Evolutionary conservation across 2,888 invertebrate genomes (phyloP), one percentile per base, ranked within the genome.

Genomic region (Hypsopygia costalis): DNA sequence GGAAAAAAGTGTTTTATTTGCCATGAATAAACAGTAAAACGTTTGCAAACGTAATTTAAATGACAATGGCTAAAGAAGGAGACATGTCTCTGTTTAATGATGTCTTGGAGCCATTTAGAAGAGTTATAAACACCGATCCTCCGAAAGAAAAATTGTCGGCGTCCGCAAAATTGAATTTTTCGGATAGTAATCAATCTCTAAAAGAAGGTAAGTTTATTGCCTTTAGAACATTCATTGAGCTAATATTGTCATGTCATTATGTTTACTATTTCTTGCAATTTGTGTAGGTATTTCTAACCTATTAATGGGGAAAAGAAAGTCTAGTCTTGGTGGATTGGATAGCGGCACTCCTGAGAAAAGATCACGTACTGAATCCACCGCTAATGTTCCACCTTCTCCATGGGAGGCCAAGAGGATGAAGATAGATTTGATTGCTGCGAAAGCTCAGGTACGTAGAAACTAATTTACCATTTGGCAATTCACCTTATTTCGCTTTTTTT

Each of bases 391-490:
- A 1, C 71, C 89, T 1, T 93, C 93, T 0, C 93, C 94, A 0
- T 92, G 93, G 90, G 93, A 94, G 70, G 77, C 90, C 3, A 90
- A 92, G 43, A 82, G 91, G 34, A 56, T 94, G 52, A 91, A 92
- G 61, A 90, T 91, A 21, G 93, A 94, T 70, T 74, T 94, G 35
- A 81, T 93, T 43, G 93, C 91, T 58, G 90, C 92, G 0, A 90
- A 88, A 58, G 85, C 90, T 20, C 86, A 90, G 77, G 91, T 91
- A 55, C 7, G n/a, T n/a, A n/a, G n/a, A n/a, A n/a, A n/a, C n/a
- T n/a, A n/a, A n/a, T n/a, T n/a, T n/a, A n/a, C n/a, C n/a, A n/a
- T n/a, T n/a, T n/a, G n/a, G n/a, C n/a, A n/a, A n/a, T n/a, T n/a
- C n/a, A n/a, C n/a, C n/a, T n/a, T n/a, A n/a, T n/a, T n/a, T n/a